A percentile compares a stretch with the other conserved stretches of the same genome.
Conservation (phyloP, 2,888 invertebrate species). For the Parnassius mnemosyne region DNA sequence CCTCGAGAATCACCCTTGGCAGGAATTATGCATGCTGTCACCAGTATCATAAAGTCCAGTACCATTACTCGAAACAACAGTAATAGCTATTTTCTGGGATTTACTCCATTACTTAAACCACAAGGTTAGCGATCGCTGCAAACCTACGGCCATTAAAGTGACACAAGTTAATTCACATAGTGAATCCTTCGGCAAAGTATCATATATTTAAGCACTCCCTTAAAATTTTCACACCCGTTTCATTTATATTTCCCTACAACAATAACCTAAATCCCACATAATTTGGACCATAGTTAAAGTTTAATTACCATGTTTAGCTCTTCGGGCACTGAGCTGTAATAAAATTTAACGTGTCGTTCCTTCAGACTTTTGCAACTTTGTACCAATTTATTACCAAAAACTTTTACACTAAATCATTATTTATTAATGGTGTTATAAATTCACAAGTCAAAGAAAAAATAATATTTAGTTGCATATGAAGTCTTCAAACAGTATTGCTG, state of each 20-base stretch:
- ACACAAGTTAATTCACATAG: neutral
- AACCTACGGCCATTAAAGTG: neutral
- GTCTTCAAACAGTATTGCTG: too few species aligned
- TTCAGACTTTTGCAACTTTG: slow-evolving; percentile 62
- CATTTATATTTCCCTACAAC: slow-evolving; percentile 28
- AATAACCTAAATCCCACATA: slow-evolving; percentile 64
- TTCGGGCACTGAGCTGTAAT: slow-evolving; percentile 57
- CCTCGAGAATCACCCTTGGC: too few species aligned
- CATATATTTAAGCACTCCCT: slow-evolving; percentile 23
- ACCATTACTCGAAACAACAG: too few species aligned
- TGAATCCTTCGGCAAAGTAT: too few species aligned
- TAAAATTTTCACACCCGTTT: slow-evolving; percentile 6
- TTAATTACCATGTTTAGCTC: slow-evolving; percentile 58
- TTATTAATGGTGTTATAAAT: slow-evolving; percentile 1
- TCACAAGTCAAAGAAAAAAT: too few species aligned
- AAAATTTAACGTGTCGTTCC: slow-evolving; percentile 70
- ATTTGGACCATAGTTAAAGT: slow-evolving; percentile 74
- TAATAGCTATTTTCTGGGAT: too few species aligned
- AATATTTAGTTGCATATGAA: too few species aligned
- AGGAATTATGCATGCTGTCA: too few species aligned
- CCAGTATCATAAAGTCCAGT: too few species aligned
- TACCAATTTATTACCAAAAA: slow-evolving; percentile 62
- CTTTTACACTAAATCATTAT: slow-evolving; percentile 49
- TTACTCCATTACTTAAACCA: too few species aligned
- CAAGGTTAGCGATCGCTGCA: too few species aligned